These are phyloP conservation scores for Aleadryas rufinucha DNA, from an alignment of 2,113 vertebrate genomes.

Conservation along the genomic window DNA sequence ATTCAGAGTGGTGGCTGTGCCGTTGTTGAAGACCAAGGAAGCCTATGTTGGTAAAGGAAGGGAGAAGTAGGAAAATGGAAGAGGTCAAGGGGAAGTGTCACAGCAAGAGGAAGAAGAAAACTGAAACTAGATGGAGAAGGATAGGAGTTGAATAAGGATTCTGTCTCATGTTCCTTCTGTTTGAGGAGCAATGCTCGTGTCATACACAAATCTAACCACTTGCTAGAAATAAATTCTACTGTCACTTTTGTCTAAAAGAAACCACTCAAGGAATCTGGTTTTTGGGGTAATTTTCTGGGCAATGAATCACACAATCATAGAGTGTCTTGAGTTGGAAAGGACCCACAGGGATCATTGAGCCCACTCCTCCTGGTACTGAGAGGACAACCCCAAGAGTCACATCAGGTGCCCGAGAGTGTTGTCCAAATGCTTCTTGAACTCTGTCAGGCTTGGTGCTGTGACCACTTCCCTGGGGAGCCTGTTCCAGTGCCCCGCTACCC, in stretches of 20 bases:
- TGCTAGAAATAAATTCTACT: not conserved
- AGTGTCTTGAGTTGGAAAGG: not conserved
- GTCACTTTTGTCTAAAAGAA: not conserved
- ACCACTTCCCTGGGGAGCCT: not conserved
- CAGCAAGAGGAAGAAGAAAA: not conserved
- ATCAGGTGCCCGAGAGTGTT: fast-evolving
- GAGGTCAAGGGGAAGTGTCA: not conserved
- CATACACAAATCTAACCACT: not conserved
- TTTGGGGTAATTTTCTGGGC: not conserved
- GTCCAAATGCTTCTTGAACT: not conserved
- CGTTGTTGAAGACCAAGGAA: not conserved
- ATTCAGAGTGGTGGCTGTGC: not conserved
- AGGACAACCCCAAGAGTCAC: not conserved
- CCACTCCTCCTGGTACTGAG: not conserved
- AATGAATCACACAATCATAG: not conserved
- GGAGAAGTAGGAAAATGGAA: not conserved
- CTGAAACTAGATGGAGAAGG: not conserved
- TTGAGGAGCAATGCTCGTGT: not conserved
- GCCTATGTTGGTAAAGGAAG: not conserved
- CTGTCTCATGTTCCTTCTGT: not conserved
- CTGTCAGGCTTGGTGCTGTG: not conserved
- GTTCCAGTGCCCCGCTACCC: fast-evolving
- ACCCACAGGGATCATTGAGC: not conserved
- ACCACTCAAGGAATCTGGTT: not conserved
- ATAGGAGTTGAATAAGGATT: not conserved